A percentile compares a stretch with the other conserved stretches of the same genome.
These are phyloP conservation scores for Atrina japonica DNA, from an alignment of 2,888 invertebrate species.

Conservation along the genomic window DNA sequence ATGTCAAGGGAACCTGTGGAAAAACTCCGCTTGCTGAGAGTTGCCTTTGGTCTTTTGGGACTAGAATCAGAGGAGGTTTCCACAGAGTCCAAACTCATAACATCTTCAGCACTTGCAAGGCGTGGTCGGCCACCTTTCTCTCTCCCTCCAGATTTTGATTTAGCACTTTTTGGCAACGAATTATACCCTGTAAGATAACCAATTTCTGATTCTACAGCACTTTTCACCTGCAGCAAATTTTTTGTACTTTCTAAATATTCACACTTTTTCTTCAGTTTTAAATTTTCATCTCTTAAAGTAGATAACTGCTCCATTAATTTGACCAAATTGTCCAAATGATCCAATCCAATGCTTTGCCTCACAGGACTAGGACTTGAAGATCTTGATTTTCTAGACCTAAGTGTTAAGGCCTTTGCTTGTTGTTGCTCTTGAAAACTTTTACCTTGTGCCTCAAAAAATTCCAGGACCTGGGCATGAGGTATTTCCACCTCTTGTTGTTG, in stretches of 20 bases:
- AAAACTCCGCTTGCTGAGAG: conserved; percentile 69
- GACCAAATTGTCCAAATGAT: conserved; percentile 90
- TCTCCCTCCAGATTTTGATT: conserved; percentile 19
- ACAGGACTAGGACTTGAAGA: conserved; percentile 68
- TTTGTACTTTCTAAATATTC: conserved; percentile 88
- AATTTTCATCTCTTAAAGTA: conserved; percentile 87
- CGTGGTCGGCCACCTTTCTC: conserved; percentile 51
- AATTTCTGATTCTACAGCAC: conserved; percentile 56
- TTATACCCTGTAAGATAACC: conserved; percentile 51
- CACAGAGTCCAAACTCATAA: conserved; percentile 58
- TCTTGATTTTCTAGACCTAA: conserved; percentile 50
- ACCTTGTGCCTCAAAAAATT: conserved; percentile 72
- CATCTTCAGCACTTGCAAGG: conserved; percentile 68
- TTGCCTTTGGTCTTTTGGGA: conserved; percentile 61
- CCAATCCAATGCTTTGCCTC: conserved; percentile 82
- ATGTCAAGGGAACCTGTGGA: conserved; percentile 75
- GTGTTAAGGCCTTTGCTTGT: conserved; percentile 26
- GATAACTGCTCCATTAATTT: conserved; percentile 89
- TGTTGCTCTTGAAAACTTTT: conserved; percentile 49
- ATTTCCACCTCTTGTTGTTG: conserved; percentile 46
- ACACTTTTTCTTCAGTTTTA: conserved; percentile 85
- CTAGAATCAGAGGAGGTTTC: conserved; percentile 67
- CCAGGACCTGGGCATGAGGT: conserved; percentile 63
- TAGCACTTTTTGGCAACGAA: conserved; percentile 47
- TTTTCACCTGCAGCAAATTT: conserved; percentile 80